These are phyloP conservation scores for Pseudoips prasinana DNA, from an alignment of 2,888 invertebrate species.

Conservation along the genomic window DNA sequence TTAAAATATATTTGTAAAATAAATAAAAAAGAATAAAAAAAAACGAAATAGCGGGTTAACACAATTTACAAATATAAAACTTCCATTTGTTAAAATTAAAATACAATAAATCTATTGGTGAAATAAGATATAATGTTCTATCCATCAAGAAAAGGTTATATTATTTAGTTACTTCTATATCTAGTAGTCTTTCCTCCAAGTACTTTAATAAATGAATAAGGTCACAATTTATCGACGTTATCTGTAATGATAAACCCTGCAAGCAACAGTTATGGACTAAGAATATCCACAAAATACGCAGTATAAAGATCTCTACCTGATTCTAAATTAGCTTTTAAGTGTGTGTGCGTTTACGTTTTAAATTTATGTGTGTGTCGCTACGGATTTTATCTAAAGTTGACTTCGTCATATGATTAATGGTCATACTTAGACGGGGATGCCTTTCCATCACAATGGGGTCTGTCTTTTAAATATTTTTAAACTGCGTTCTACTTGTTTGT, in stretches of 20 bases:
- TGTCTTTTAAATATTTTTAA: slow-evolving; percentile 52
- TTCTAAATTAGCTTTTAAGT: slow-evolving; percentile 39
- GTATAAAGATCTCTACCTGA: slow-evolving; percentile 40
- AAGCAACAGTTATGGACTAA: slow-evolving; percentile 41
- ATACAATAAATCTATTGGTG: neutral
- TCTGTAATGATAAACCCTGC: no score
- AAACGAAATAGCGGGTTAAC: no score
- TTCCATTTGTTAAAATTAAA: neutral
- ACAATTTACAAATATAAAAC: neutral
- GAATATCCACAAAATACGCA: slow-evolving; percentile 40
- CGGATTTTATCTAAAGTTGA: slow-evolving; percentile 61
- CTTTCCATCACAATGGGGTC: slow-evolving; percentile 64
- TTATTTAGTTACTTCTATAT: no score
- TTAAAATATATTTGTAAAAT: no score
- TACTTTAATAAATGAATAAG: no score
- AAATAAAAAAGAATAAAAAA: no score
- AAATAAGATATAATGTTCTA: no score
- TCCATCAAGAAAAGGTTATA: no score
- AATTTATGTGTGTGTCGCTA: slow-evolving; percentile 34
- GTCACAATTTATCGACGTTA: no score
- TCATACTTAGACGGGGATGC: slow-evolving; percentile 58
- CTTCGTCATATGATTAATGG: slow-evolving; percentile 73
- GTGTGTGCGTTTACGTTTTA: slow-evolving; percentile 30
- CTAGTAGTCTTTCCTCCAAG: no score
- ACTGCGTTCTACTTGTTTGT: neutral